Evolutionary conservation across 2,888 invertebrate species (phyloP).

Genomic region (Hymenopus coronatus): DNA sequence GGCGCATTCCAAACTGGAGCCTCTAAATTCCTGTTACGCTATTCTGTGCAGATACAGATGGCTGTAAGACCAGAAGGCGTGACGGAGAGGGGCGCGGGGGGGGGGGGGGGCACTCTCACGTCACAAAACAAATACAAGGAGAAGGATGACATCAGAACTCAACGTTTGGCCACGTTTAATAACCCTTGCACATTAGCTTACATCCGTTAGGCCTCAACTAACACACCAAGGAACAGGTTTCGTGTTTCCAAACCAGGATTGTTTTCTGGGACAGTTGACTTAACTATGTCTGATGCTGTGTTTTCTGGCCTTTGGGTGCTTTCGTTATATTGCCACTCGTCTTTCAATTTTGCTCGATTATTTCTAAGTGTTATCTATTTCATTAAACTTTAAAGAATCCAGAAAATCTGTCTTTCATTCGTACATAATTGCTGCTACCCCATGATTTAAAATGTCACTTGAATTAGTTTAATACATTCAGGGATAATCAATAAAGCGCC

Average conservation of each 20-base stretch:
- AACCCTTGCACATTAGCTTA: neutral
- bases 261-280: neutral
- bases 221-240: neutral
- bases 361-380: too few species aligned
- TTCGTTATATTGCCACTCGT: neutral
- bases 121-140: neutral
- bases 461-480: too few species aligned
- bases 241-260: neutral
- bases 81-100: neutral
- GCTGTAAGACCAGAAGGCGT: neutral
- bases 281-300: neutral
- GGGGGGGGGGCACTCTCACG: neutral
- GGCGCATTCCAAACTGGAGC: neutral
- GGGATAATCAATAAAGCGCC: too few species aligned
- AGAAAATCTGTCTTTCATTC: too few species aligned
- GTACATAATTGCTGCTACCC: too few species aligned
- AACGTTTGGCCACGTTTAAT: neutral
- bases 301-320: neutral
- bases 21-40: neutral
- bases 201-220: neutral
- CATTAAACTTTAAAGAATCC: too few species aligned
- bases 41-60: neutral
- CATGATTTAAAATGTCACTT: too few species aligned
- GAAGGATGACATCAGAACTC: neutral
- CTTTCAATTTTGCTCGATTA: too few species aligned